Conservation (phyloP, 2,797 vertebrate genomes). For the Sarcophilus harrisii region DNA sequence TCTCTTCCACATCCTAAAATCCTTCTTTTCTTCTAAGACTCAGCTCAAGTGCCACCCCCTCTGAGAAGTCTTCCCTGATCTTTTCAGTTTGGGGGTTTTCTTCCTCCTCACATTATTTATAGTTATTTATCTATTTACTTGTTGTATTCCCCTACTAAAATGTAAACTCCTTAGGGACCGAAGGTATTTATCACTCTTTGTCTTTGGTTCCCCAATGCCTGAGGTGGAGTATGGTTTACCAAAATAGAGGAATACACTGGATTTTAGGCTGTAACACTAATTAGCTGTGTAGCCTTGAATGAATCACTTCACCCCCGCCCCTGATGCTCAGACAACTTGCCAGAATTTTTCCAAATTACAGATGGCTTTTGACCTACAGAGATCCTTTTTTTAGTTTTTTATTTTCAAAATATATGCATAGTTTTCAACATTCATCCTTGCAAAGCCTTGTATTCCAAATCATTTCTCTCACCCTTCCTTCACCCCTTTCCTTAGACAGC, state of each 20-base stretch:
- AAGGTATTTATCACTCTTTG: not conserved
- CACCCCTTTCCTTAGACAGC: too few species aligned
- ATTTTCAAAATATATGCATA: too few species aligned
- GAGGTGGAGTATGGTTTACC: not conserved
- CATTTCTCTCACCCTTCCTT: too few species aligned
- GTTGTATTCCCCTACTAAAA: not conserved
- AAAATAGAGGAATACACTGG: not conserved
- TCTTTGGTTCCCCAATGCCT: not conserved
- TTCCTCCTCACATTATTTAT: not conserved
- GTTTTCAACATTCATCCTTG: too few species aligned
- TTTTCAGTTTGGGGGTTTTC: not conserved
- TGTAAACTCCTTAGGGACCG: not conserved
- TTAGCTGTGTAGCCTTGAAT: not conserved
- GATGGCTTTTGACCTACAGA: not conserved
- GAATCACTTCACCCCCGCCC: not conserved
- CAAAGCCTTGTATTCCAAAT: too few species aligned
- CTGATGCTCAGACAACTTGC: not conserved
- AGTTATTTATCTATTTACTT: too few species aligned
- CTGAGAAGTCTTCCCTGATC: not conserved
- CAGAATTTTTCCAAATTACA: not conserved
- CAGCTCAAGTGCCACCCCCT: not conserved
- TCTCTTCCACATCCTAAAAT: not conserved
- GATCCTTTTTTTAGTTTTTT: too few species aligned
- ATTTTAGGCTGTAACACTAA: not conserved
- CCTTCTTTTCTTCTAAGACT: too few species aligned